These are phyloP conservation scores for Drosophila neonasuta DNA, from an alignment of 2,888 invertebrate species.

Conservation along the genomic window DNA sequence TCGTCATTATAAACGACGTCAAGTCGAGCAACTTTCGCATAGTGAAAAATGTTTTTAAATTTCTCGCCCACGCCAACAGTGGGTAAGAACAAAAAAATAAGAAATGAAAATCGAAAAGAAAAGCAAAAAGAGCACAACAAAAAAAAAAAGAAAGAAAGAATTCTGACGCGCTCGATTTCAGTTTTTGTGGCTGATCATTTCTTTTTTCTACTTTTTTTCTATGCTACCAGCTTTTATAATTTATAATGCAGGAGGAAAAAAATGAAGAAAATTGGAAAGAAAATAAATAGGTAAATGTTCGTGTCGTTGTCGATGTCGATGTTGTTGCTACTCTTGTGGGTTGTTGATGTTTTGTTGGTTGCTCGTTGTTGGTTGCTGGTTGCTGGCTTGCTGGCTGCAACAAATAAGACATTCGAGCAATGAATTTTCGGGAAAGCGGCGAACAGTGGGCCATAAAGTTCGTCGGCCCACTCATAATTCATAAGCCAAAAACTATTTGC, in stretches of 20 bases:
- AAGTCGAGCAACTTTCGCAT: constrained; percentile 58
- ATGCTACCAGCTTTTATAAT: constrained; percentile 61
- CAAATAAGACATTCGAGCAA: constrained; percentile 39
- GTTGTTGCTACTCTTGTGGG: constrained; percentile 7
- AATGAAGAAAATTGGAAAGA: constrained; percentile 37
- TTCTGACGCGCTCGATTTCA: constrained; percentile 69
- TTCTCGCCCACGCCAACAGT: constrained; percentile 61
- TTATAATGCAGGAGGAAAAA: constrained; percentile 48
- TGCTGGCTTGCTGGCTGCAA: constrained; percentile 8
- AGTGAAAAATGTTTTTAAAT: constrained; percentile 71
- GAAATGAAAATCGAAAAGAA: constrained; percentile 26
- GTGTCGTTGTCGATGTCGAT: not conserved
- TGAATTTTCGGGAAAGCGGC: constrained; percentile 1
- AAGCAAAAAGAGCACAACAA: constrained; percentile 3
- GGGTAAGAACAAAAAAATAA: constrained; percentile 22
- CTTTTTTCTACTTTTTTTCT: constrained; percentile 35
- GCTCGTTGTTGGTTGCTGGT: not conserved
- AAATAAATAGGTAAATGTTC: constrained; percentile 40
- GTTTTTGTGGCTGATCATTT: constrained; percentile 39
- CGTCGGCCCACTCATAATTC: constrained; percentile 60
- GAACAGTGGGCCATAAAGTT: constrained; percentile 61
- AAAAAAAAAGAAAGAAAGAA: constrained; percentile 21
- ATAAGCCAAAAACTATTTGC: constrained; percentile 61
- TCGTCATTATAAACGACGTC: constrained; percentile 73
- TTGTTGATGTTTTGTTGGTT: not conserved